Evolutionary conservation across 1,140 invertebrate species (phyloP).

Genomic region (Holotrichia oblita): DNA sequence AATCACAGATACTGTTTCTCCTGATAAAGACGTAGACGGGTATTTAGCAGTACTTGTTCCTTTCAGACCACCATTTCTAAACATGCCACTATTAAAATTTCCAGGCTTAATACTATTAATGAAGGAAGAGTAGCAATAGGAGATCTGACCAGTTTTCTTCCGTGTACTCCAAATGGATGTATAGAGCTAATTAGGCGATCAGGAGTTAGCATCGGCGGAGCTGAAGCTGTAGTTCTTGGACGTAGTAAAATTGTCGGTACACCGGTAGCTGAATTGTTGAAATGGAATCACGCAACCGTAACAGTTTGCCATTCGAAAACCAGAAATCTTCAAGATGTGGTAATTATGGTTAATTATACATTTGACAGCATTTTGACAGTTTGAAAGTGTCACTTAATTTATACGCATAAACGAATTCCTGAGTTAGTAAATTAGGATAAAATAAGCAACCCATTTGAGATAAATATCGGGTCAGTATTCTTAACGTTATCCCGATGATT

Average conservation of each 20-base stretch:
- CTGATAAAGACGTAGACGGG: slow-evolving; percentile 96
- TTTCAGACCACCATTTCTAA: slow-evolving; percentile 13
- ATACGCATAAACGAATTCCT: too few relatives aligned
- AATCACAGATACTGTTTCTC: slow-evolving; percentile 86
- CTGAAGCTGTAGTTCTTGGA: slow-evolving; percentile 92
- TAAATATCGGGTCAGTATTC: too few relatives aligned
- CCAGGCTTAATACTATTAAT: slow-evolving; percentile 87
- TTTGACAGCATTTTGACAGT: too few relatives aligned
- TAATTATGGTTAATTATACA: slow-evolving; percentile 60
- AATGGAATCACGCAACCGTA: slow-evolving; percentile 97
- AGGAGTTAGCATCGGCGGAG: slow-evolving; percentile 83
- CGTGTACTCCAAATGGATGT: slow-evolving; percentile 93
- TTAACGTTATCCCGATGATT: too few relatives aligned
- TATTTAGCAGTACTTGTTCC: slow-evolving; percentile 58
- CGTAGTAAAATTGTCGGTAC: slow-evolving; percentile 98
- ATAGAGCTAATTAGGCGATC: slow-evolving; percentile 90
- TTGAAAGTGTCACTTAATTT: too few relatives aligned
- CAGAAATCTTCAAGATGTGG: slow-evolving; percentile 80
- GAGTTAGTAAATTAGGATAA: too few relatives aligned
- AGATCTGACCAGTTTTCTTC: slow-evolving; percentile 86
- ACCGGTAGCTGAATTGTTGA: slow-evolving; percentile 91
- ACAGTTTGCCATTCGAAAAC: slow-evolving; percentile 97
- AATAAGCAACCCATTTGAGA: too few relatives aligned
- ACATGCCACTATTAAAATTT: slow-evolving; percentile 48
- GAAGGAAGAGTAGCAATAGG: slow-evolving; percentile 89